Percentiles rank a stretch among this genome's conserved stretches.
Evolutionary conservation across 2,113 vertebrate species (phyloP).

Genomic region (Apodemus sylvaticus): DNA sequence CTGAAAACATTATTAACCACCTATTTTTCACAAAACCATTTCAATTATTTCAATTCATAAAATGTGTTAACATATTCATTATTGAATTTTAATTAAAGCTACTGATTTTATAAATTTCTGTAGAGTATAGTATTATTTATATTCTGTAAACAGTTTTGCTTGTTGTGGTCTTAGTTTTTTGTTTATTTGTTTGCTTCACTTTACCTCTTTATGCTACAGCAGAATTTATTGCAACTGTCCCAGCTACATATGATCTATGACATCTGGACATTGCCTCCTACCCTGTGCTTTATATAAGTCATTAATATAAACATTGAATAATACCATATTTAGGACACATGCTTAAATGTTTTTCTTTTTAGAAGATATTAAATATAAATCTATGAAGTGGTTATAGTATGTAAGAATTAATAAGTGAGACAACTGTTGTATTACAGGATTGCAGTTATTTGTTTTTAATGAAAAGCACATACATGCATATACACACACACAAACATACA

Average conservation of each 20-base stretch:
- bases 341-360: not conserved
- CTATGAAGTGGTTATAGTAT: not conserved
- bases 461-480: not conserved
- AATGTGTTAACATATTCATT: not conserved
- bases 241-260: not conserved
- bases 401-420: not conserved
- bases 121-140: not conserved
- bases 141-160: not conserved
- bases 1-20: not conserved
- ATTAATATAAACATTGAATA: slow-evolving; percentile 48
- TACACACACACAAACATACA: not conserved
- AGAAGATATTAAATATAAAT: not conserved
- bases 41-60: not conserved
- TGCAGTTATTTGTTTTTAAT: not conserved
- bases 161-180: not conserved
- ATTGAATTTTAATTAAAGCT: not conserved
- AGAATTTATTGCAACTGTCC: not conserved
- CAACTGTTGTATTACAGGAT: not conserved
- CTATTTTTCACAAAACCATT: not conserved
- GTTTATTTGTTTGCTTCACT: not conserved
- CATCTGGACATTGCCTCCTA: not conserved
- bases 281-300: not conserved
- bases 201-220: not conserved
- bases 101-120: not conserved
- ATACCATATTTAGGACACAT: not conserved